Percentiles rank a stretch among this genome's conserved stretches.
Conservation (phyloP, 2,113 vertebrate species). For the Pyrgilauda ruficollis region DNA sequence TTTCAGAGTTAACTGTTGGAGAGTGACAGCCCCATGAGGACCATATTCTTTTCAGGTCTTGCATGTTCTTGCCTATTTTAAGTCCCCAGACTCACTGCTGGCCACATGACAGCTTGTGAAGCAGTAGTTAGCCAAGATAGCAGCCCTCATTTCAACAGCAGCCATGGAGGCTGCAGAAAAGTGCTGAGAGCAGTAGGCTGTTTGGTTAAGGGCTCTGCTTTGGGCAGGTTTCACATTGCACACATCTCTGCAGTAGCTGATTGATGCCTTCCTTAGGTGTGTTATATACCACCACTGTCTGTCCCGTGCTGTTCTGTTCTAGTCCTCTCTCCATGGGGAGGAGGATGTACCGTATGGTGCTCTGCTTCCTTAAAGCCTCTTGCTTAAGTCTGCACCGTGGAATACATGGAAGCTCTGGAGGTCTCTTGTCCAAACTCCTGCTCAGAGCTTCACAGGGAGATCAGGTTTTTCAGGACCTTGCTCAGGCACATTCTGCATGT, state of each 20-base stretch:
- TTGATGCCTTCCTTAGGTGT: background rate
- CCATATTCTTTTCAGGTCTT: slow-evolving; percentile 3
- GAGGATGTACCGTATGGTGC: background rate
- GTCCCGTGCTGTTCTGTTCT: background rate
- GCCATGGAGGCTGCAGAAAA: background rate
- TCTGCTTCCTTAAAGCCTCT: background rate
- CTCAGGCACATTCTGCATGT: background rate
- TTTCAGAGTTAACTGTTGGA: slow-evolving; percentile 39
- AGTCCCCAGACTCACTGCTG: background rate
- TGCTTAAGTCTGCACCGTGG: background rate
- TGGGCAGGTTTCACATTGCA: background rate
- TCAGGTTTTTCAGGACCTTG: background rate
- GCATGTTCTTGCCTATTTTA: slow-evolving; percentile 1
- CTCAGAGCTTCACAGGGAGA: background rate
- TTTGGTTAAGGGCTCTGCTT: background rate
- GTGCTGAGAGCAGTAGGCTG: background rate
- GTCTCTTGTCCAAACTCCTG: background rate
- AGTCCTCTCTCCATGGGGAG: background rate
- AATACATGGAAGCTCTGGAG: background rate
- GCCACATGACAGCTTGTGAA: background rate
- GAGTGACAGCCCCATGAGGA: background rate
- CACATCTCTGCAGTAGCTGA: background rate
- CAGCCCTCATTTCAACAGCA: background rate
- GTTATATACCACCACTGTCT: background rate
- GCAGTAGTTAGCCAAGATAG: background rate